Conservation (phyloP, 2,113 vertebrate species). For the Casuarius casuarius region DNA sequence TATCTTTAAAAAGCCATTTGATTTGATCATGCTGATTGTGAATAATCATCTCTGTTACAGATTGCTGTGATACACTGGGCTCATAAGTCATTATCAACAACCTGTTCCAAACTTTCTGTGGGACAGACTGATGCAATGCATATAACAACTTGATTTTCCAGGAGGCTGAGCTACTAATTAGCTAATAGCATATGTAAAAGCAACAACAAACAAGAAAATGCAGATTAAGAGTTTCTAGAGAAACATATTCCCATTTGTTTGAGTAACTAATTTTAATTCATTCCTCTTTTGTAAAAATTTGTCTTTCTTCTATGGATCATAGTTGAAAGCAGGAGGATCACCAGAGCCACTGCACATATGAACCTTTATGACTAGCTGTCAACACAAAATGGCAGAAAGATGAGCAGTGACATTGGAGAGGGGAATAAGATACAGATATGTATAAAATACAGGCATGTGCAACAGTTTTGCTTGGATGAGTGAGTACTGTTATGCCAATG, state of each 20-base stretch:
- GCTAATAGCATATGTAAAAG: background rate
- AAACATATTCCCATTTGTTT: background rate
- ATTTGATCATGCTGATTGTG: background rate
- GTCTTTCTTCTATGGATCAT: accelerated
- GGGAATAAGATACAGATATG: background rate
- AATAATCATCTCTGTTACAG: background rate
- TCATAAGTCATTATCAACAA: background rate
- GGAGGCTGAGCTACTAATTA: background rate
- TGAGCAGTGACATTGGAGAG: background rate
- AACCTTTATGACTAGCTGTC: background rate
- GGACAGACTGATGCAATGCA: background rate
- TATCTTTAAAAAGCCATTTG: background rate
- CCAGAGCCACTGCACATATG: background rate
- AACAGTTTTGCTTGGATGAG: background rate
- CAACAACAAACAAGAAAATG: background rate
- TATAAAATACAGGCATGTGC: background rate
- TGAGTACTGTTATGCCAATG: background rate
- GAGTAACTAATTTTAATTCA: background rate
- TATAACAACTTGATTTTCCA: background rate
- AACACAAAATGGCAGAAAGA: background rate
- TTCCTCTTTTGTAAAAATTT: background rate
- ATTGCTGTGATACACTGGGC: background rate
- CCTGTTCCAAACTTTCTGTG: background rate
- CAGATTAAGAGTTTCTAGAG: background rate
- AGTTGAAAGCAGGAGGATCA: background rate